These are phyloP conservation scores for Meteorus sp. DNA, from an alignment of 1,140 invertebrate species.

Conservation along the genomic window DNA sequence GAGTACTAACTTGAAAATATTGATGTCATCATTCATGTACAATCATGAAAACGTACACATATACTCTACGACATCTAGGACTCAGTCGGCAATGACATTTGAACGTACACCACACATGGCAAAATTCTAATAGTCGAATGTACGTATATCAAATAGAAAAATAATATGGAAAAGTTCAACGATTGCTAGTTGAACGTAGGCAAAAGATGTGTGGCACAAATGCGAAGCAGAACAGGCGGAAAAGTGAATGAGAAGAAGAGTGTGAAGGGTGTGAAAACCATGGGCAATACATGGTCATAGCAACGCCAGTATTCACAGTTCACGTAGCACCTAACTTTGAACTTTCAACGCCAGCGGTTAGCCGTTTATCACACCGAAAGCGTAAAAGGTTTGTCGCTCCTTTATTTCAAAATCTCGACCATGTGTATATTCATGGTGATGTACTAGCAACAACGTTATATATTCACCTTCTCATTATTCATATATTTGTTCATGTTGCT, in stretches of 20 bases:
- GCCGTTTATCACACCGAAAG: constrained; percentile 25
- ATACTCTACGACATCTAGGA: too few species aligned
- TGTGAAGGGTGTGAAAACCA: too few species aligned
- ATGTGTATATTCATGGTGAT: neutral
- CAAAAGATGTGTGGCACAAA: neutral
- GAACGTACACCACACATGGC: too few species aligned
- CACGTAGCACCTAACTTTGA: constrained; percentile 16
- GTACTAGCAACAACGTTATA: neutral
- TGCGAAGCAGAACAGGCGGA: constrained; percentile 22
- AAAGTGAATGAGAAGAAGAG: constrained; percentile 6
- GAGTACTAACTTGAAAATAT: too few species aligned
- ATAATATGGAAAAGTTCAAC: too few species aligned
- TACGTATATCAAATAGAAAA: too few species aligned
- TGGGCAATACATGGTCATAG: neutral
- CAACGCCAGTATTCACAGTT: constrained; percentile 18
- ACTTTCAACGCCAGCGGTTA: neutral
- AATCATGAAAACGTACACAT: too few species aligned
- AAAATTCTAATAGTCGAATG: too few species aligned
- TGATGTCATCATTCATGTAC: too few species aligned
- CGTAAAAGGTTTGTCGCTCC: constrained; percentile 16
- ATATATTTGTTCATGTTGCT: neutral
- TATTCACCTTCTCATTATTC: neutral
- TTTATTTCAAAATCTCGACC: constrained; percentile 6
- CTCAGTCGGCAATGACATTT: too few species aligned
- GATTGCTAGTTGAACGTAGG: too few species aligned